These are phyloP conservation scores for Serranus cabrilla DNA, from an alignment of 2,797 vertebrate species.

Conservation along the genomic window DNA sequence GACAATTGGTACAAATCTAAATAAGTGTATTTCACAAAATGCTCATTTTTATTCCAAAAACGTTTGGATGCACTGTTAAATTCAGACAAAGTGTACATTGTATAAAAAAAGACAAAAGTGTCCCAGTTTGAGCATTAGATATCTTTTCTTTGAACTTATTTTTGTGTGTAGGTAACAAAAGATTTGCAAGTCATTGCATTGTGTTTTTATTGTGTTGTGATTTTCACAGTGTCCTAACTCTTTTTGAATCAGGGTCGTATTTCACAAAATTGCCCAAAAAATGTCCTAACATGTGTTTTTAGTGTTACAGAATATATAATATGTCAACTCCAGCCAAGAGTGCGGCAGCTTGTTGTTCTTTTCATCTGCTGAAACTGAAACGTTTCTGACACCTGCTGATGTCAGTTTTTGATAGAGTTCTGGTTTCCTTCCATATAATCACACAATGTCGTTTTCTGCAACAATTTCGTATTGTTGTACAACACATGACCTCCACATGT, in stretches of 20 bases:
- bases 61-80: too few species aligned
- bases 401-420: conserved; percentile 16
- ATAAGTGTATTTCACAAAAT: too few species aligned
- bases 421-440: conserved; percentile 6
- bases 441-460: conserved; percentile 1
- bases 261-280: conserved; percentile 11
- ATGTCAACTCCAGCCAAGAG: conserved; percentile 10
- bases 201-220: too few species aligned
- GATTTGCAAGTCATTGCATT: too few species aligned
- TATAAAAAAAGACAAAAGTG: too few species aligned
- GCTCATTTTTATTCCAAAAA: too few species aligned
- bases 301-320: not conserved
- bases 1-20: too few species aligned
- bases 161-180: too few species aligned
- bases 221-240: too few species aligned
- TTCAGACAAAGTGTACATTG: too few species aligned
- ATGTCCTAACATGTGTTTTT: conserved; percentile 30
- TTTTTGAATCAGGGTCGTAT: not conserved
- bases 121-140: too few species aligned
- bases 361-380: conserved; percentile 33
- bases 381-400: conserved; percentile 47
- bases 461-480: not conserved
- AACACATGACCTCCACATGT: conserved; percentile 53
- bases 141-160: too few species aligned
- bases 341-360: conserved; percentile 28